A percentile compares a stretch with the other conserved stretches of the same genome.
phyloP scores from a whole-genome alignment of 2,113 vertebrate species.

The Dissostichus mawsoni region DNA sequence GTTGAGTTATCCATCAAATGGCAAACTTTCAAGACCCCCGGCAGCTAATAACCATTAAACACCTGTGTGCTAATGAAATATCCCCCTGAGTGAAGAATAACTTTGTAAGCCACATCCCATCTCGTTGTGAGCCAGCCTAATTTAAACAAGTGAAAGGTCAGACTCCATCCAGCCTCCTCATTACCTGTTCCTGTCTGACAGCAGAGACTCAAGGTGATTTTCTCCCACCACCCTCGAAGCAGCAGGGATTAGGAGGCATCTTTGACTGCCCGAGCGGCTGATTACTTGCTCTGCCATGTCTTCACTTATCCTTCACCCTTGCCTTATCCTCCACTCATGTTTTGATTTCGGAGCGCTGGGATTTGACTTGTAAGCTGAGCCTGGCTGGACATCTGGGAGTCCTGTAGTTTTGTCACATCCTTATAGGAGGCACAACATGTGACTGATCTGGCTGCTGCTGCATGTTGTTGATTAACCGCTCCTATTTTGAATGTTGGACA shows the following conservation, averaged over 20 bases:
- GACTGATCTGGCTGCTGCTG: not conserved
- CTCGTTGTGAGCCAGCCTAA: conserved; percentile 14
- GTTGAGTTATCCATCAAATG: not conserved
- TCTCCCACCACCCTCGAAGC: conserved; percentile 15
- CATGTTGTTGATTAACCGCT: conserved; percentile 35
- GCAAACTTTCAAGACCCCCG: not conserved
- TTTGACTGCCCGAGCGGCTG: conserved; percentile 31
- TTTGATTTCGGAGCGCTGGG: conserved; percentile 36
- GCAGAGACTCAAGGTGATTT: conserved; percentile 52
- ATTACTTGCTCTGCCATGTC: conserved; percentile 29
- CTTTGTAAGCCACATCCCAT: not conserved
- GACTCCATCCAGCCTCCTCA: conserved; percentile 12
- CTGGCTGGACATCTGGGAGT: conserved; percentile 40
- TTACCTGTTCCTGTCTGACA: conserved; percentile 31
- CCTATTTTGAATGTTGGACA: conserved; percentile 64
- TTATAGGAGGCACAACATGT: not conserved
- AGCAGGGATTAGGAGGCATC: conserved; percentile 53
- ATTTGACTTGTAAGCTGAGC: conserved; percentile 61
- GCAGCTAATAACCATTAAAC: not conserved
- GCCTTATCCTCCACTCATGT: conserved; percentile 29
- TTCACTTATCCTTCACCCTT: conserved; percentile 17
- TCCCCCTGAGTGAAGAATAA: not conserved
- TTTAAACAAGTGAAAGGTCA: conserved; percentile 29
- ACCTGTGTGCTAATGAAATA: conserved; percentile 10
- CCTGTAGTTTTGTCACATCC: not conserved